Evolutionary conservation across 2,113 vertebrate species (phyloP), one percentile per base, ranked within the genome.

Genomic region (Notarius quadriscutis): DNA sequence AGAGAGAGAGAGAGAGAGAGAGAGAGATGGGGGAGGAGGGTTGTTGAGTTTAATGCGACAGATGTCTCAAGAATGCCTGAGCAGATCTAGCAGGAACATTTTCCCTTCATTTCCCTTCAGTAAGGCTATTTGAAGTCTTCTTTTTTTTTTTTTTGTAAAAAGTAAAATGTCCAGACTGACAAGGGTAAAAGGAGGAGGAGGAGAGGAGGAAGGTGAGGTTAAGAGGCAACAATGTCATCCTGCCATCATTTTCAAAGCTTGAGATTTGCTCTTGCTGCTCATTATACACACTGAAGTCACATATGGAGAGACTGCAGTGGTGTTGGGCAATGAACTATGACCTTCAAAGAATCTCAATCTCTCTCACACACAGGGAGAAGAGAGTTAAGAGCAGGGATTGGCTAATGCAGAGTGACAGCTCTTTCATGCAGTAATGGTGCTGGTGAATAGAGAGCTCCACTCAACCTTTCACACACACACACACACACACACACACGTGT

Each of bases 351-450:
- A 82, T 89, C 88, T 90, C 91, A 30, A 30, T 92, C 92, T 51
- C 6, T 50, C 41, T 55, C 91, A 74, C 83, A 67, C 81, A 60
- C 57, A 72, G 85, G 65, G 86, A 87, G 78, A 72, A 90, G 90
- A 81, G 89, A 91, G 90, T 92, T 91, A 89, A 90, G 92, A 89
- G 91, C 89, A 84, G 86, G 83, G 89, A 87, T 90, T 92, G 93
- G 92, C 93, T 96, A 95, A 96, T 94, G 88, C 93, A 92, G 92
- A 93, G 90, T 96, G 94, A 94, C 94, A 94, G 94, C 90, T 94
- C 94, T 95, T 95, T 95, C 94, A 95, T 95, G 95, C 94, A 94
- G 95, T 94, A 95, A 95, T 94, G 93, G 92, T 93, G 92, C 91
- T 93, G 94, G 92, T 95, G 93, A 95, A 95, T 94, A 94, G 93